Conservation (phyloP, 2,888 invertebrate genomes). For the Melipona beecheii region DNA sequence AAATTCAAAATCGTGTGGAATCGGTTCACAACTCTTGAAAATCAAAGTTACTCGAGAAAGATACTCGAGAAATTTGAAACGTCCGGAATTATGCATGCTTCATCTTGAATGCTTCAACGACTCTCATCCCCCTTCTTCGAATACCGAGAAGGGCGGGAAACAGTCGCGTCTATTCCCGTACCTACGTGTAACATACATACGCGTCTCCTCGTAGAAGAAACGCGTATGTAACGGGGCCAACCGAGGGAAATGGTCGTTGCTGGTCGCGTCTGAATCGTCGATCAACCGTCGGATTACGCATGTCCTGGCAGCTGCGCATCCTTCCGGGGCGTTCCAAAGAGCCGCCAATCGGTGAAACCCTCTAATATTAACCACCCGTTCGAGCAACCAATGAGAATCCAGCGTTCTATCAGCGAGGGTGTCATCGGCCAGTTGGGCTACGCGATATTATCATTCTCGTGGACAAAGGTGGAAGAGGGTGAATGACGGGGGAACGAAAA, state of each 20-base stretch:
- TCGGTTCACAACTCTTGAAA: not conserved
- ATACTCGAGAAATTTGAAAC: not conserved
- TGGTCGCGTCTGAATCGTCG: conserved; percentile 63
- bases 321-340: conserved; percentile 82
- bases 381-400: conserved; percentile 74
- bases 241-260: conserved; percentile 64
- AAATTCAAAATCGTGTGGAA: not conserved
- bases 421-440: conserved; percentile 80
- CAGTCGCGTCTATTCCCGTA: not conserved
- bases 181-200: not conserved
- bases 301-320: conserved; percentile 83
- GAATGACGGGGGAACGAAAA: not conserved
- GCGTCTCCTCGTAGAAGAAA: conserved; percentile 15
- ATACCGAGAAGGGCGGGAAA: not conserved
- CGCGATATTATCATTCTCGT: conserved; percentile 77
- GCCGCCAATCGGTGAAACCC: conserved; percentile 77
- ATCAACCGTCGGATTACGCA: conserved; percentile 79
- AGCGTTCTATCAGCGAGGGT: conserved; percentile 76
- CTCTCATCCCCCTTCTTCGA: not conserved
- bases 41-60: not conserved
- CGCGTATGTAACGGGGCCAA: conserved; percentile 48
- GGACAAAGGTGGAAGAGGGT: conserved; percentile 5
- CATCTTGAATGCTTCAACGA: not conserved
- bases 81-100: not conserved
- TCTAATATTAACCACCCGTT: conserved; percentile 74